Conservation (phyloP, 2,113 vertebrate species). For the Argyrosomus japonicus region DNA sequence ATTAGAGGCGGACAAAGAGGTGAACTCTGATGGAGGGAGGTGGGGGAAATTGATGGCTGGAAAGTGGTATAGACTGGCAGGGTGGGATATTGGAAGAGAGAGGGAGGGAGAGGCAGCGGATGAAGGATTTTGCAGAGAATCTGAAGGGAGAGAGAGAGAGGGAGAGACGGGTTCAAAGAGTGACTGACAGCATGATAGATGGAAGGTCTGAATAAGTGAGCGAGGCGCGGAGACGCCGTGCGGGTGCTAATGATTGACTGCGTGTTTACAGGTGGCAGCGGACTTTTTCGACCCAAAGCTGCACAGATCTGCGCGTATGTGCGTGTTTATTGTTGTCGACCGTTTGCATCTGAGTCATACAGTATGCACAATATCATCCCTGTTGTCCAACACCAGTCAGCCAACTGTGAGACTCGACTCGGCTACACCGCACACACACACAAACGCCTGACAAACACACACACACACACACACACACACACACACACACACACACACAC, state of each 20-base stretch:
- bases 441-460: slow-evolving; percentile 6
- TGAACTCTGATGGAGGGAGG: slow-evolving; percentile 38
- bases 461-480: slow-evolving; percentile 33
- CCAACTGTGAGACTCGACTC: slow-evolving; percentile 56
- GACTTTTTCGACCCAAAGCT: slow-evolving; percentile 5
- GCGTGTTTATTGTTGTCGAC: slow-evolving; percentile 61
- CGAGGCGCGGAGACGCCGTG: slow-evolving; percentile 44
- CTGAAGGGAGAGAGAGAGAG: slow-evolving; percentile 29
- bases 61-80: slow-evolving; percentile 53
- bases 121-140: slow-evolving; percentile 45
- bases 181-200: slow-evolving; percentile 74
- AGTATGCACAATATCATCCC: slow-evolving; percentile 63
- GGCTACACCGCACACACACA: slow-evolving; percentile 38
- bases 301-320: background rate
- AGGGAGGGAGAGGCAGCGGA: slow-evolving; percentile 31
- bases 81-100: slow-evolving; percentile 70
- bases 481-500: slow-evolving; percentile 36
- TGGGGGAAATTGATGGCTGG: slow-evolving; percentile 44
- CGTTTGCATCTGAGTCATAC: slow-evolving; percentile 63
- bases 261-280: slow-evolving; percentile 69
- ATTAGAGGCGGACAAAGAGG: slow-evolving; percentile 58
- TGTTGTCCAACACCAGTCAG: slow-evolving; percentile 62
- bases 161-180: slow-evolving; percentile 62
- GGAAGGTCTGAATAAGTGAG: slow-evolving; percentile 70
- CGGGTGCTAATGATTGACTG: slow-evolving; percentile 68